Evolutionary conservation across 1,140 invertebrate species (phyloP).

Genomic region (Notospermus geniculatus): DNA sequence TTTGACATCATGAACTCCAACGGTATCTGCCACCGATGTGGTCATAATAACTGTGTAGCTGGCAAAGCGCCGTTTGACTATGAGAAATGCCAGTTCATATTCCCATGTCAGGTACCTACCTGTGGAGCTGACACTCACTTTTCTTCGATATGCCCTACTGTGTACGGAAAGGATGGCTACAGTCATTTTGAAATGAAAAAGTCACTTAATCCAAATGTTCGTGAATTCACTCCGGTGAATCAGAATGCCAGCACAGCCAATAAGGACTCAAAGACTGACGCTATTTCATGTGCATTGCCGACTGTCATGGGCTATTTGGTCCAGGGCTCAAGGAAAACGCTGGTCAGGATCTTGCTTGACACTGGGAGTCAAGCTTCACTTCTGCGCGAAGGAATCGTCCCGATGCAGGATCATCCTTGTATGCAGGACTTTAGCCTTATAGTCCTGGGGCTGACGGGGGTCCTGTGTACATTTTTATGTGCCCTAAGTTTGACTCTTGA

Average conservation of each 20-base stretch:
- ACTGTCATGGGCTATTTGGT: conserved; percentile 4
- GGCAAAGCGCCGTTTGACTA: not conserved
- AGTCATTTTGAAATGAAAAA: conserved; percentile 7
- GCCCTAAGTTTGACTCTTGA: too few relatives aligned
- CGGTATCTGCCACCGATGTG: not conserved
- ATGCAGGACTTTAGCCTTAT: conserved; percentile 7
- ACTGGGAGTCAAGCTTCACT: conserved; percentile 5
- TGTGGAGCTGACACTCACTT: conserved; percentile 7
- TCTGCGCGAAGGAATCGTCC: not conserved
- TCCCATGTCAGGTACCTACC: not conserved
- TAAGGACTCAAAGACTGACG: not conserved
- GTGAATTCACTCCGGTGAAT: not conserved
- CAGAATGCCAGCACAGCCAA: not conserved
- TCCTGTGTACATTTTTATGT: too few relatives aligned
- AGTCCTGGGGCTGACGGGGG: too few relatives aligned
- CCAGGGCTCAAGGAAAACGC: not conserved
- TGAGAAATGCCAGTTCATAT: not conserved
- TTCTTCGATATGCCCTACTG: not conserved
- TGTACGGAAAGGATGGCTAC: too few relatives aligned
- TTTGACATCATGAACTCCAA: conserved; percentile 3
- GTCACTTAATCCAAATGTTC: not conserved
- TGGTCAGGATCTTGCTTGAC: conserved; percentile 1
- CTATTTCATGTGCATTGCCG: not conserved
- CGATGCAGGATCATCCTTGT: not conserved
- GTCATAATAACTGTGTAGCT: conserved; percentile 4